phyloP scores from a whole-genome alignment of 2,113 vertebrate species.

The Heterotilapia buettikoferi region DNA sequence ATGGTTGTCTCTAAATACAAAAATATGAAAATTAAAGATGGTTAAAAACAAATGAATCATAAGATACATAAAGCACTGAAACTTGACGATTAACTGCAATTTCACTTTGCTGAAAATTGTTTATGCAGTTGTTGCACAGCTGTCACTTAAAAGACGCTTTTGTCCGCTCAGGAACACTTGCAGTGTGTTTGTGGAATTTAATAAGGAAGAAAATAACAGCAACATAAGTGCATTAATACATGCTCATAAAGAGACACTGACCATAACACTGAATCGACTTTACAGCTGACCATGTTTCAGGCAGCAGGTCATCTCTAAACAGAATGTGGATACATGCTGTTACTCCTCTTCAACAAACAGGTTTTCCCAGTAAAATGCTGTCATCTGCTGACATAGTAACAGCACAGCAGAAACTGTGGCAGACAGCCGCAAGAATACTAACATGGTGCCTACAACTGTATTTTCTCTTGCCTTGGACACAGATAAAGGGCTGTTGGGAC shows the following conservation, averaged over 20 bases:
- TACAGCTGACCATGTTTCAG: neutral
- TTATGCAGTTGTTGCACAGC: neutral
- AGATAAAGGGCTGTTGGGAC: neutral
- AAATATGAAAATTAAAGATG: accelerated
- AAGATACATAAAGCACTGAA: neutral
- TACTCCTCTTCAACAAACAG: neutral
- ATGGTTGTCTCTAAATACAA: neutral
- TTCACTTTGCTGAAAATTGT: neutral
- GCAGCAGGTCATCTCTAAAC: neutral
- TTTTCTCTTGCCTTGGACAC: neutral
- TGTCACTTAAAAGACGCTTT: neutral
- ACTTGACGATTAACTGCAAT: neutral
- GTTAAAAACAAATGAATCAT: neutral
- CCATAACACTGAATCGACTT: neutral
- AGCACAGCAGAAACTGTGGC: neutral
- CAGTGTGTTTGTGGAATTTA: neutral
- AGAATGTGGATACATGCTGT: neutral
- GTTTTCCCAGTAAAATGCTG: neutral
- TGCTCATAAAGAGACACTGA: neutral
- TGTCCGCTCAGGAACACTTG: neutral
- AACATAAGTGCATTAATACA: neutral
- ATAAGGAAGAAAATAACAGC: neutral
- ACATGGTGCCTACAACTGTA: neutral
- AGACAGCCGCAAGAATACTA: neutral
- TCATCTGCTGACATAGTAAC: neutral